Conservation (phyloP, 2,113 vertebrate genomes). For the Lagopus muta region DNA sequence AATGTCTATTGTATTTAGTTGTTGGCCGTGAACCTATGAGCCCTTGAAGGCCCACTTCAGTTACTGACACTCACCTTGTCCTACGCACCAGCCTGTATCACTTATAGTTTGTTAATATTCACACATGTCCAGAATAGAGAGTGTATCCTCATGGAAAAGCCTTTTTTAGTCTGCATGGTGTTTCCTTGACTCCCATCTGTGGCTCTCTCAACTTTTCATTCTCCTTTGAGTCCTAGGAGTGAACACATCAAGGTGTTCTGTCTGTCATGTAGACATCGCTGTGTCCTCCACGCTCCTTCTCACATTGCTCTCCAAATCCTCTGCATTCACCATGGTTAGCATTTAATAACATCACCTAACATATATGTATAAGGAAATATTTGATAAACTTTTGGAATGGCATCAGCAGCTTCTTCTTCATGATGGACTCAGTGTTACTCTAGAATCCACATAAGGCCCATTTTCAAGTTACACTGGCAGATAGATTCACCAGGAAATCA, state of each 20-base stretch:
- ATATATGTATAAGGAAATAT: background rate
- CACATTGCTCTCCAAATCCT: background rate
- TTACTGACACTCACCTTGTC: background rate
- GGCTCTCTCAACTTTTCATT: background rate
- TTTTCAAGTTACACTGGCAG: background rate
- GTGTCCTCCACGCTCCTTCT: background rate
- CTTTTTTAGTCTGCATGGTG: background rate
- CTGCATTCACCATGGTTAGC: background rate
- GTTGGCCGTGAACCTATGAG: accelerated
- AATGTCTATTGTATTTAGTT: too few relatives aligned
- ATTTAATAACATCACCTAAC: background rate
- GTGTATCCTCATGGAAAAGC: background rate
- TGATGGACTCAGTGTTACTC: background rate
- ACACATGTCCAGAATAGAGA: background rate
- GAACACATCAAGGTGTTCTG: background rate
- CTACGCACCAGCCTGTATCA: background rate
- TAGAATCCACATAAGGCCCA: background rate
- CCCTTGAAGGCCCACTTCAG: background rate
- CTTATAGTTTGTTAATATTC: background rate
- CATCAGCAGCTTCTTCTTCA: background rate
- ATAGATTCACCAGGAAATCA: background rate
- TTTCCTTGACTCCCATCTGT: background rate
- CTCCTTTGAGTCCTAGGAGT: background rate
- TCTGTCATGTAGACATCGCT: background rate
- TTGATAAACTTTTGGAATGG: background rate